Percentiles rank a stretch among this genome's conserved stretches.
Conservation (phyloP, 2,888 invertebrate genomes). For the Synanthedon vespiformis region DNA sequence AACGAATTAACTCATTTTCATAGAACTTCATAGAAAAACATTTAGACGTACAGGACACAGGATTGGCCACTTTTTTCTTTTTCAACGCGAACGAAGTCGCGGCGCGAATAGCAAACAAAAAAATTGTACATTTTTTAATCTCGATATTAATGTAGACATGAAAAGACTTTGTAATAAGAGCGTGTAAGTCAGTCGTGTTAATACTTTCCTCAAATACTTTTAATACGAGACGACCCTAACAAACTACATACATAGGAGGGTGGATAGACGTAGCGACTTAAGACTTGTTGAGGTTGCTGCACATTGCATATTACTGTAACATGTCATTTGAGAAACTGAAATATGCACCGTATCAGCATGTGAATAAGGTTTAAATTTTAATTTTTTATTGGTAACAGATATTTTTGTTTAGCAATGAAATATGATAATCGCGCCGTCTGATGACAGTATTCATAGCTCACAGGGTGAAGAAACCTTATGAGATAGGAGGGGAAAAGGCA, state of each 20-base stretch:
- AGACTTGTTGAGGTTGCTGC: constrained; percentile 48
- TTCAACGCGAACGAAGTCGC: too few relatives aligned
- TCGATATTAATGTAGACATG: too few relatives aligned
- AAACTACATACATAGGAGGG: constrained; percentile 29
- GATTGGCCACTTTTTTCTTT: too few relatives aligned
- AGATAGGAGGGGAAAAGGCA: constrained; percentile 31
- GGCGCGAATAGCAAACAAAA: too few relatives aligned
- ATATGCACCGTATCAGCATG: constrained; percentile 3
- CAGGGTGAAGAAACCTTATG: constrained; percentile 40
- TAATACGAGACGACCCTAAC: constrained; percentile 46
- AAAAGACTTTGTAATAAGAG: constrained; percentile 16
- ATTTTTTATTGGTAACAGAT: not conserved
- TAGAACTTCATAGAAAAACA: too few relatives aligned
- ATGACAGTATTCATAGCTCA: constrained; percentile 63
- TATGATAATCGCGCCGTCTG: constrained; percentile 60
- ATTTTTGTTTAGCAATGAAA: constrained; percentile 31
- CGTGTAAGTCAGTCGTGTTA: constrained; percentile 21
- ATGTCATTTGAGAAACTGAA: constrained; percentile 10
- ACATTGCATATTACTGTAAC: constrained; percentile 25
- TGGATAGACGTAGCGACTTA: constrained; percentile 40
- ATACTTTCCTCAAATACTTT: constrained; percentile 57
- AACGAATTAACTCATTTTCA: too few relatives aligned
- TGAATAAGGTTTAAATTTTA: constrained; percentile 8
- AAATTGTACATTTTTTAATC: not conserved
- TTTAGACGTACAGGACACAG: too few relatives aligned